phyloP scores from a whole-genome alignment of 2,888 invertebrate genomes.

The Selenia dentaria region DNA sequence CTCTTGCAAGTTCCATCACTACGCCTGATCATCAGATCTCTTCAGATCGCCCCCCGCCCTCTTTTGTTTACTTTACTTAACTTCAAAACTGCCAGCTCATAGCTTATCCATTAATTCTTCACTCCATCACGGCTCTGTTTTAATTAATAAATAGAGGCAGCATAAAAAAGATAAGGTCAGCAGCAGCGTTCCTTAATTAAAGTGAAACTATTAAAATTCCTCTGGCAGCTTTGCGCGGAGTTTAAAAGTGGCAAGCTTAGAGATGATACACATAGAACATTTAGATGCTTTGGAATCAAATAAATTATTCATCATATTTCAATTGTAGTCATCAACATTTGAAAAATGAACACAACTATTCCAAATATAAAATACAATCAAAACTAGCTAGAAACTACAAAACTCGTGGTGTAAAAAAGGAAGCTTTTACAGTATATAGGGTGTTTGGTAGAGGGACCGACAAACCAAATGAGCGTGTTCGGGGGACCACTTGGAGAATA shows the following conservation, averaged over 20 bases:
- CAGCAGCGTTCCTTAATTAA: conserved; percentile 61
- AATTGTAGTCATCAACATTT: no score
- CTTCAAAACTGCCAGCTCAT: conserved; percentile 31
- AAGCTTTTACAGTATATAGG: no score
- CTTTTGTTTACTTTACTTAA: background rate
- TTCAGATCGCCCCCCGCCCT: background rate
- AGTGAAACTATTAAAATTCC: conserved; percentile 64
- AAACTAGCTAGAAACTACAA: no score
- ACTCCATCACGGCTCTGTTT: conserved; percentile 46
- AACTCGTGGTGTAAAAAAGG: no score
- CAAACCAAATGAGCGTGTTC: no score
- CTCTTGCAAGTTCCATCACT: no score
- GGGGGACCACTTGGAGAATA: no score
- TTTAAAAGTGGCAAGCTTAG: conserved; percentile 2
- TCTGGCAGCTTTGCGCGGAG: conserved; percentile 3
- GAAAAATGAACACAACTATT: no score
- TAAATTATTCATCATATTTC: no score
- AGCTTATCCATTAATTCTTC: conserved; percentile 60
- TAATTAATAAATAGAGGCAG: conserved; percentile 69
- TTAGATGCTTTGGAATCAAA: no score
- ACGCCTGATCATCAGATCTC: background rate
- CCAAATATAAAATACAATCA: no score
- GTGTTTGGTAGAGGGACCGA: no score
- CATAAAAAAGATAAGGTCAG: conserved; percentile 53
- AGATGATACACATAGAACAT: background rate